Evolutionary conservation across 2,797 vertebrate species (phyloP).

Genomic region (Anguilla anguilla): DNA sequence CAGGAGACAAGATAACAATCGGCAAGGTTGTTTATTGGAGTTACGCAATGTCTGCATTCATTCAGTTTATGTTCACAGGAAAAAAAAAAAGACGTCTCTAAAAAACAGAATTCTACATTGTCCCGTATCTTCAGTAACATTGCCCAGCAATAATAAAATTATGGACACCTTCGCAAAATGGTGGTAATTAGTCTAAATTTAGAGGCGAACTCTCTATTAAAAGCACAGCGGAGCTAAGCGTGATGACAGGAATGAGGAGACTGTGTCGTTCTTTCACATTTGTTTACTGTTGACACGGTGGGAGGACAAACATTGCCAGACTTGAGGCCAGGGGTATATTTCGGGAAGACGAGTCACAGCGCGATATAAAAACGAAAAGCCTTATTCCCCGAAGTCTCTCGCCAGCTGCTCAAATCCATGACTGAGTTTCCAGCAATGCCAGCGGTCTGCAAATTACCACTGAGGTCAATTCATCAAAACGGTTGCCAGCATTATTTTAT

Average conservation of each 20-base stretch:
- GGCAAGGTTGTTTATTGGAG: neutral
- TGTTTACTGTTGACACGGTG: conserved; percentile 29
- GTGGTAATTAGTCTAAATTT: conserved; percentile 22
- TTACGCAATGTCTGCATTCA: neutral
- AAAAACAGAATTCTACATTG: neutral
- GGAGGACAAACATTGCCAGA: conserved; percentile 25
- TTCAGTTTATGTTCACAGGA: neutral
- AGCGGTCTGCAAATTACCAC: conserved; percentile 10
- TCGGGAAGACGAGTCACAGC: conserved; percentile 11
- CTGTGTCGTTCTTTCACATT: neutral
- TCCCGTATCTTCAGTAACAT: neutral
- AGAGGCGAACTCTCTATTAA: neutral
- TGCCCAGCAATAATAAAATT: neutral
- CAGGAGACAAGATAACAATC: neutral
- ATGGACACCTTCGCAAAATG: neutral
- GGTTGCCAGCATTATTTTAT: neutral
- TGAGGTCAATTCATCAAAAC: neutral
- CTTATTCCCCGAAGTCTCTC: neutral
- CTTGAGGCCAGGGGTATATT: conserved; percentile 24
- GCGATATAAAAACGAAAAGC: neutral
- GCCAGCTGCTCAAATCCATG: conserved; percentile 15
- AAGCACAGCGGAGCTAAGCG: neutral
- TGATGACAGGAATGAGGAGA: conserved; percentile 2
- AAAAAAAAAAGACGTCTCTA: neutral
- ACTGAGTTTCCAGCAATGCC: conserved; percentile 14